These are phyloP conservation scores for Leptodactylus fallax DNA, from an alignment of 2,797 vertebrate species.

Conservation along the genomic window DNA sequence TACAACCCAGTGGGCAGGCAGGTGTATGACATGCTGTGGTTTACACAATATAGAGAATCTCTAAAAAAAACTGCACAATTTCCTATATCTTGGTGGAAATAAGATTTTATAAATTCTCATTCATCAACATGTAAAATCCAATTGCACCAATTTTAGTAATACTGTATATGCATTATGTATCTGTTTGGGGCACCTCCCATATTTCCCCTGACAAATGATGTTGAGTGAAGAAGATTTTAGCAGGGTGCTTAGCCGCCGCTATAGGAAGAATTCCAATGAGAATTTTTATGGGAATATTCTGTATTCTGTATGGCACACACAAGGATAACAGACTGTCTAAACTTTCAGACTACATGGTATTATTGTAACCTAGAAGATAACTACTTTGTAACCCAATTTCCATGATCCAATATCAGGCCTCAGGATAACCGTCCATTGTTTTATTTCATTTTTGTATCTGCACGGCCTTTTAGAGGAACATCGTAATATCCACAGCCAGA, in stretches of 20 bases:
- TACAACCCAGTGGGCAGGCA: background rate
- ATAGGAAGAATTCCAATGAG: background rate
- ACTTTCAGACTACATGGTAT: background rate
- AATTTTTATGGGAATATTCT: background rate
- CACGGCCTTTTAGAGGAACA: background rate
- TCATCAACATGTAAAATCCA: background rate
- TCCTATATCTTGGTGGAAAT: background rate
- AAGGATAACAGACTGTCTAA: background rate
- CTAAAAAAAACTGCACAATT: background rate
- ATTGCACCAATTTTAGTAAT: background rate
- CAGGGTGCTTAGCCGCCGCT: too few species aligned
- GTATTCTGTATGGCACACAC: background rate
- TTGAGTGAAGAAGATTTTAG: too few species aligned
- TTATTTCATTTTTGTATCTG: slow-evolving; percentile 2
- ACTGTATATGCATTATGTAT: too few species aligned
- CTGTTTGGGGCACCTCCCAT: too few species aligned
- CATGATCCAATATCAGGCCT: background rate
- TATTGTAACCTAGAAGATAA: slow-evolving; percentile 18
- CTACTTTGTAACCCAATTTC: slow-evolving; percentile 23
- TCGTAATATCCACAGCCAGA: background rate
- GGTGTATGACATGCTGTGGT: background rate
- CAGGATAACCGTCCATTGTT: slow-evolving; percentile 31
- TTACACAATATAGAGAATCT: background rate
- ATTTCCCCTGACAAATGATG: too few species aligned
- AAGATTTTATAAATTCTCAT: background rate